Evolutionary conservation across 2,797 vertebrate genomes (phyloP).

Genomic region (Zalophus californianus): DNA sequence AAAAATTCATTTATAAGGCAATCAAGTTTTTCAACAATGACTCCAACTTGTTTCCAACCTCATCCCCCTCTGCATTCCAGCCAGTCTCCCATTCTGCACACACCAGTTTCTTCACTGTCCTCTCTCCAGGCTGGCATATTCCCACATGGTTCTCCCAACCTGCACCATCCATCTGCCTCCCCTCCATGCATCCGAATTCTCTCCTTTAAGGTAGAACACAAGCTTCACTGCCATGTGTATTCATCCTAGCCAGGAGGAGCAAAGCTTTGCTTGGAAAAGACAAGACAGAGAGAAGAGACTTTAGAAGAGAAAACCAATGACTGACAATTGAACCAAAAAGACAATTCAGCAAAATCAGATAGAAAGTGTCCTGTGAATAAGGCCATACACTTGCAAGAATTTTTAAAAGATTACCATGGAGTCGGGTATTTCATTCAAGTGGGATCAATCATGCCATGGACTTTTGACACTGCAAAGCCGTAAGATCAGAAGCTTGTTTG

Average conservation of each 20-base stretch:
- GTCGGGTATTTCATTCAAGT: background rate
- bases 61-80: background rate
- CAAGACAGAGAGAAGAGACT: background rate
- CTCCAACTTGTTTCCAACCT: background rate
- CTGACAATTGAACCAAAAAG: background rate
- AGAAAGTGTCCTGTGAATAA: background rate
- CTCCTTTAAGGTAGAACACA: background rate
- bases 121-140: background rate
- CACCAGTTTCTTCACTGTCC: background rate
- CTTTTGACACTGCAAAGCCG: background rate
- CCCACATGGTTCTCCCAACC: background rate
- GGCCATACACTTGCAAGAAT: background rate
- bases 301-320: background rate
- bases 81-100: accelerated
- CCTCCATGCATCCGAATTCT: accelerated
- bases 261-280: background rate
- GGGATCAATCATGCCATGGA: background rate
- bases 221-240: accelerated
- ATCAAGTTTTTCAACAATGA: background rate
- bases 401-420: background rate
- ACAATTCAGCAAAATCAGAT: background rate
- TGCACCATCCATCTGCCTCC: background rate
- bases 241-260: background rate
- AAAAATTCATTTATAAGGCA: background rate
- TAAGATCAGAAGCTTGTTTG: background rate